Conservation (phyloP, 2,113 vertebrate genomes). For the Triplophysa dalaica region DNA sequence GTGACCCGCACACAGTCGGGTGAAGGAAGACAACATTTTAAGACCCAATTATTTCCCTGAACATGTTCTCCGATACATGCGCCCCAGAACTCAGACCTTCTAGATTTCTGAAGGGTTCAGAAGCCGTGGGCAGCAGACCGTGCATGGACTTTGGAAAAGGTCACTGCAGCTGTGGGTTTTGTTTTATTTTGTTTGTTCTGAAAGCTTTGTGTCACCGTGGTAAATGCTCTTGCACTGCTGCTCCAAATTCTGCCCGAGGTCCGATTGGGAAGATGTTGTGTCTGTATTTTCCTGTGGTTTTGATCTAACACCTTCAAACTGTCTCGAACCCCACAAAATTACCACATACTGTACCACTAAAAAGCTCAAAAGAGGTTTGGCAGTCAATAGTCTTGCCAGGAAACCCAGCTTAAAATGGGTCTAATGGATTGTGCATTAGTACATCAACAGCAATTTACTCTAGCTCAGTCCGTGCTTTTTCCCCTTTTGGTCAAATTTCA, state of each 20-base stretch:
- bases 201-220: not conserved
- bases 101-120: constrained; percentile 14
- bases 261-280: not conserved
- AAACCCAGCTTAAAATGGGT: not conserved
- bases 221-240: not conserved
- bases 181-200: constrained; percentile 19
- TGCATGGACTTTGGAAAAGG: constrained; percentile 26
- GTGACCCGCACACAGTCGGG: constrained; percentile 3
- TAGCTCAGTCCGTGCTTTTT: not conserved
- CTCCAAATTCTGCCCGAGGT: not conserved
- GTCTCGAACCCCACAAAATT: not conserved
- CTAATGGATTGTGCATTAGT: constrained; percentile 34
- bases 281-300: not conserved
- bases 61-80: not conserved
- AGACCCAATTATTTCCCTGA: constrained; percentile 6
- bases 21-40: not conserved
- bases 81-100: not conserved
- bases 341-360: constrained; percentile 2
- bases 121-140: constrained; percentile 1
- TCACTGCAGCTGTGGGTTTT: not conserved
- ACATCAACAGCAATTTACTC: not conserved
- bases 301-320: not conserved
- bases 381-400: constrained; percentile 8
- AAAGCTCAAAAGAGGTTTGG: constrained; percentile 8
- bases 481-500: constrained; percentile 13